phyloP scores from a whole-genome alignment of 53 echinoderm and acorn worm genomes.

The Henricia sp. region DNA sequence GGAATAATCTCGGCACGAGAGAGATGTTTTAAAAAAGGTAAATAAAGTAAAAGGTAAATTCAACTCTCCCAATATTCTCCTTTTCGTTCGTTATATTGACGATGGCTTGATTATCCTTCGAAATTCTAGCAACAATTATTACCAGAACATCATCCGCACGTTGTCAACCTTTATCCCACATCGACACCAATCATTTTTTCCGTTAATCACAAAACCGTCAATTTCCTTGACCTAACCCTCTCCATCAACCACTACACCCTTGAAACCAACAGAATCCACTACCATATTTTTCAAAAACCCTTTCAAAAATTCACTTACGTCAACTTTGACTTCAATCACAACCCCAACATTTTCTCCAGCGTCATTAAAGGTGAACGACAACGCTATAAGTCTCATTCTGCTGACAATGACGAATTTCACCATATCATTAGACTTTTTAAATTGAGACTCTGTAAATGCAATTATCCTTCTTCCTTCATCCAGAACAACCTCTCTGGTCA shows the following conservation, averaged over 20 bases:
- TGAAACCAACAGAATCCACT: not conserved
- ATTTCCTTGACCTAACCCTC: not conserved
- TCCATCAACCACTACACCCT: not conserved
- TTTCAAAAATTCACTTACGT: constrained; percentile 34
- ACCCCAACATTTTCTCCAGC: not conserved
- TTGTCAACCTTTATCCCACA: not conserved
- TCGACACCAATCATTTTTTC: not conserved
- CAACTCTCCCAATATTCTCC: not conserved
- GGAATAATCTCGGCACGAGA: too few relatives aligned
- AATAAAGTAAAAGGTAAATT: too few relatives aligned
- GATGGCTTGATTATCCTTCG: not conserved
- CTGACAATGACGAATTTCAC: not conserved
- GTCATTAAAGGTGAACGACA: constrained; percentile 10
- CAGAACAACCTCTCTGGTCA: too few relatives aligned
- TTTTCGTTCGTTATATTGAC: constrained; percentile 10
- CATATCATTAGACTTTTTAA: not conserved
- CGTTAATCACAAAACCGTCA: not conserved
- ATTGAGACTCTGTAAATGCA: too few relatives aligned
- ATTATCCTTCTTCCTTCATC: too few relatives aligned
- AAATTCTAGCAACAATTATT: not conserved
- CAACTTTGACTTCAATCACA: constrained; percentile 1
- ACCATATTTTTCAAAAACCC: constrained; percentile 23
- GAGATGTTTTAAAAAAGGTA: too few relatives aligned
- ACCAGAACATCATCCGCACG: not conserved
- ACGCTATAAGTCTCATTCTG: not conserved